Conservation (phyloP, 2,888 invertebrate genomes). For the Volucella inflata region DNA sequence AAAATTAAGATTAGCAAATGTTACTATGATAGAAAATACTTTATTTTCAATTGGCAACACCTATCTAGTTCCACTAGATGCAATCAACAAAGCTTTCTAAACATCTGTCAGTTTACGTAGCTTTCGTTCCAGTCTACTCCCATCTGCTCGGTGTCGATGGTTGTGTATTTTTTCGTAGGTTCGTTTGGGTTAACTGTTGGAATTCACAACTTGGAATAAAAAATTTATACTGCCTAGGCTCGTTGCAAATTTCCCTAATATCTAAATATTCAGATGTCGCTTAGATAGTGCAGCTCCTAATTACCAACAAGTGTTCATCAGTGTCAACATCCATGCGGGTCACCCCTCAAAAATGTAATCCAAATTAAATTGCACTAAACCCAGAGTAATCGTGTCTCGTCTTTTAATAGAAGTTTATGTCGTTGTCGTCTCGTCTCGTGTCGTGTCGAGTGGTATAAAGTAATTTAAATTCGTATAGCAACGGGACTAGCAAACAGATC, state of each 20-base stretch:
- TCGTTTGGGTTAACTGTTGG: slow-evolving; percentile 9
- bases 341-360: slow-evolving; percentile 62
- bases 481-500: slow-evolving; percentile 14
- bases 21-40: too few species aligned
- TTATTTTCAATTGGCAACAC: slow-evolving; percentile 28
- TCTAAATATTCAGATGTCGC: neutral
- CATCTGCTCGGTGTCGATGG: slow-evolving; percentile 21
- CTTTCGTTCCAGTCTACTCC: slow-evolving; percentile 63
- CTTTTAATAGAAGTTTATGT: slow-evolving; percentile 17
- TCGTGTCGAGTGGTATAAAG: slow-evolving; percentile 12
- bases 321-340: slow-evolving; percentile 13
- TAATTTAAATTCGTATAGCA: slow-evolving; percentile 24
- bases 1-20: too few species aligned
- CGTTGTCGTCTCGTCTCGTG: slow-evolving; percentile 42
- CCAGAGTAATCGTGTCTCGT: slow-evolving; percentile 21
- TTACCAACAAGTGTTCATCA: slow-evolving; percentile 8
- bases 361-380: slow-evolving; percentile 28
- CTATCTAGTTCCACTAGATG: neutral
- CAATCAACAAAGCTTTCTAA: slow-evolving; percentile 1
- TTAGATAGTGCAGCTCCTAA: neutral
- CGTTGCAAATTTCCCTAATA: neutral
- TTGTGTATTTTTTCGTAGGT: neutral
- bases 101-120: slow-evolving; percentile 48
- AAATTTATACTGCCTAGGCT: slow-evolving; percentile 17
- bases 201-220: slow-evolving; percentile 32